Evolutionary conservation across 2,797 vertebrate genomes (phyloP), one percentile per base, ranked within the genome.

Genomic region (Chelmon rostratus): DNA sequence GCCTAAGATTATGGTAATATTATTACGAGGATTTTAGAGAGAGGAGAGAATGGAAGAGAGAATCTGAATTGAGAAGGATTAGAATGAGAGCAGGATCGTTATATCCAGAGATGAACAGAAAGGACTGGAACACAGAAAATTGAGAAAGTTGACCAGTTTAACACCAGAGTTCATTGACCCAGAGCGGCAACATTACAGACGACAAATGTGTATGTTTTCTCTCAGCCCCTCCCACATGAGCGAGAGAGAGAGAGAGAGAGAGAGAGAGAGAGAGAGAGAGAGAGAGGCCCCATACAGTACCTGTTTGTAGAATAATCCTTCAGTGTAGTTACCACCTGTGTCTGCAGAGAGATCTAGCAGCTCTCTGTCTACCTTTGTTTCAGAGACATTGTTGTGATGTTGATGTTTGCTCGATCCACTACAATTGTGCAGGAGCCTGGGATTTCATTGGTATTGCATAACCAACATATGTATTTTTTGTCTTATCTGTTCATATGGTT

Each of bases 341-440:
- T 96, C 94, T 95, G 91, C 92, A 93, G 95, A 96, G 89, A 89
- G 91, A 93, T 96, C 94, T 87, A 93, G 95, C 86, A 91, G 79
- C 90, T 87, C 89, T 93, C 89, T 92, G 85, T 87, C 76, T 71
- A 82, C 85, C 62, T 90, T 90, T 94, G 93, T 94, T 92, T 89
- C 88, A 88, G 66, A 69, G 85, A 81, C 85, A 83, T 71, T 88
- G 84, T 73, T 88, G 82, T 91, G 79, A 50, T 84, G 83, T 84
- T 78, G 75, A 81, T 90, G 88, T 90, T 91, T 84, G 76, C 82
- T 84, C 74, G 46, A 67, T 68, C 65, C 73, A 78, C 76, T 78
- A 40, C 77, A 82, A 79, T 69, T 57, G 50, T 38, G 28, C 49
- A 63, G 44, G 31, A 82, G 54, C 35, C 50, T 61, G 2, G 44